These are phyloP conservation scores for Anser cygnoides DNA, from an alignment of 2,113 vertebrate species.

Conservation along the genomic window DNA sequence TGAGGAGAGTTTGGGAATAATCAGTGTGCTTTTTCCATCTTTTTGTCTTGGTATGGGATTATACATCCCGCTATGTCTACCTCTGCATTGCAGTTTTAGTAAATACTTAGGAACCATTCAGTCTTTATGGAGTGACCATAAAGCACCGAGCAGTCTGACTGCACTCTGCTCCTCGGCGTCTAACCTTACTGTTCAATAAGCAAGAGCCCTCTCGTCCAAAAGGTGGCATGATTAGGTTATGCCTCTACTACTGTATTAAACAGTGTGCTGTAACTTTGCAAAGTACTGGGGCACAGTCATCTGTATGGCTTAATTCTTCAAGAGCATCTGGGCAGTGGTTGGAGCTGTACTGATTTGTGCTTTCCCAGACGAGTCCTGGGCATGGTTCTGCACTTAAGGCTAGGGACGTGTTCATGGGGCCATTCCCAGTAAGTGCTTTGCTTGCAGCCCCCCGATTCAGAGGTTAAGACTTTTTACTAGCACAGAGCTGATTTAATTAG, in stretches of 20 bases:
- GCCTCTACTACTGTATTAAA: fast-evolving
- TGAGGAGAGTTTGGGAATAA: conserved; percentile 27
- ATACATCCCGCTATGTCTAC: conserved; percentile 6
- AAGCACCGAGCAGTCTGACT: neutral
- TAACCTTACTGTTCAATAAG: neutral
- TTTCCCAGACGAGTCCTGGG: neutral
- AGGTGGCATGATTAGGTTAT: neutral
- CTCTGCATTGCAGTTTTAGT: neutral
- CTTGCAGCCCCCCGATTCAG: neutral
- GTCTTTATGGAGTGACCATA: neutral
- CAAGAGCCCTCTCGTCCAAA: neutral
- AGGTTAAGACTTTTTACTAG: neutral
- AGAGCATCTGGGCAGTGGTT: fast-evolving
- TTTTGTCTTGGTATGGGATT: conserved; percentile 8
- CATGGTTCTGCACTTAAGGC: neutral
- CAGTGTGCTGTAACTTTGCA: fast-evolving
- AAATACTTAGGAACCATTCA: neutral
- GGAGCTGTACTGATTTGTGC: fast-evolving
- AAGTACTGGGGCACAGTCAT: fast-evolving
- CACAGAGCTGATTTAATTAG: neutral
- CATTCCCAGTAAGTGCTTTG: fast-evolving
- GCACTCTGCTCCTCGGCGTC: neutral
- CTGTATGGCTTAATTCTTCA: neutral
- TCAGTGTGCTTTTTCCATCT: neutral
- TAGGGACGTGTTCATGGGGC: neutral